phyloP scores from a whole-genome alignment of 2,888 invertebrate genomes.

The Lithophane ornitopus region DNA sequence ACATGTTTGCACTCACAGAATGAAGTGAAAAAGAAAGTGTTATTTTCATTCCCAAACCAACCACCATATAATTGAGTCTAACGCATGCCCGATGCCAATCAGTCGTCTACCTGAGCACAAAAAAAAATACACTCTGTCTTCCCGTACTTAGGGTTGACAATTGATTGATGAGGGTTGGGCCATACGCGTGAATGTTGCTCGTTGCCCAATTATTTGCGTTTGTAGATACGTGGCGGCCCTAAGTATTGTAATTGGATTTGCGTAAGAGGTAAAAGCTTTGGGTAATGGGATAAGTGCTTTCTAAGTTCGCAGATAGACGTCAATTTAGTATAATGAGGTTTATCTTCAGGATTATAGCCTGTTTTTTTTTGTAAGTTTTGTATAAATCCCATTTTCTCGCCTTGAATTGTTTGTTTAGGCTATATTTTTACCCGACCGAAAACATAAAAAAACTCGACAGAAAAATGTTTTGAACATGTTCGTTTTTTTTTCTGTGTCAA shows the following conservation, averaged over 20 bases:
- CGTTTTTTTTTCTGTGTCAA: no score
- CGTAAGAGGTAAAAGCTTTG: slow-evolving; percentile 37
- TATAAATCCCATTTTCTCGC: neutral
- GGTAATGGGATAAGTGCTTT: slow-evolving; percentile 32
- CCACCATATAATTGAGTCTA: slow-evolving; percentile 50
- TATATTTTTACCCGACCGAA: neutral
- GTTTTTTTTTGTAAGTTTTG: neutral
- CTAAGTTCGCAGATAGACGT: slow-evolving; percentile 14
- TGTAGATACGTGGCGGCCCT: slow-evolving; percentile 35
- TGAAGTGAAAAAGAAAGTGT: neutral
- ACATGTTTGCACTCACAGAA: neutral
- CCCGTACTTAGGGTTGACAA: slow-evolving; percentile 53
- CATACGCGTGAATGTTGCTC: slow-evolving; percentile 46
- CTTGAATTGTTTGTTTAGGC: neutral
- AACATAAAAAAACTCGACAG: neutral
- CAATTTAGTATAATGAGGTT: slow-evolving; percentile 20
- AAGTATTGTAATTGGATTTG: slow-evolving; percentile 54
- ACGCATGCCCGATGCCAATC: slow-evolving; percentile 54
- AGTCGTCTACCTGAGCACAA: slow-evolving; percentile 50
- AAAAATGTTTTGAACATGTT: no score
- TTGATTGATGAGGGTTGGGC: slow-evolving; percentile 65
- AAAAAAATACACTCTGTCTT: slow-evolving; percentile 53
- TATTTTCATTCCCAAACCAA: slow-evolving; percentile 27
- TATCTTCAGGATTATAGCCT: neutral
- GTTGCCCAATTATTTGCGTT: slow-evolving; percentile 58